phyloP scores from a whole-genome alignment of 92 coral and sea anemone species.

The Zoanthus sociatus region DNA sequence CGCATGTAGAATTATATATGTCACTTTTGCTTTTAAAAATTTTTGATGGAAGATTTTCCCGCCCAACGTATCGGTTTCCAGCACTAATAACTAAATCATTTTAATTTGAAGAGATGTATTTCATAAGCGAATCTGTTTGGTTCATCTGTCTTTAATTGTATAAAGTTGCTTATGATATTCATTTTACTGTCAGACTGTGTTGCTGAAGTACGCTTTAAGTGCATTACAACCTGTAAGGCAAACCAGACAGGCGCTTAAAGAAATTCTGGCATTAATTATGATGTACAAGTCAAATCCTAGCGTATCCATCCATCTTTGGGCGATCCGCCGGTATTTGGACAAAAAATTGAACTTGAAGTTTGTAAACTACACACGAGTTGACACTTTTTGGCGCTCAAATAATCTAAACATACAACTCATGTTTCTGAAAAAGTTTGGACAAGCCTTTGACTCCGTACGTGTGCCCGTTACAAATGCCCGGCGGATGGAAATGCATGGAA shows the following conservation, averaged over 20 bases:
- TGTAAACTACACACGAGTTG: not conserved
- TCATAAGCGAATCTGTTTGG: constrained; percentile 11
- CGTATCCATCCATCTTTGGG: not conserved
- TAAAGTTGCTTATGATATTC: not conserved
- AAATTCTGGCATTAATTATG: not conserved
- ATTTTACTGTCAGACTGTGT: constrained; percentile 14
- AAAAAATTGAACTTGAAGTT: not conserved
- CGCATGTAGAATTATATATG: constrained; percentile 7
- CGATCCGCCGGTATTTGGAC: constrained; percentile 2
- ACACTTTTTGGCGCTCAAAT: not conserved
- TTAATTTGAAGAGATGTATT: not conserved
- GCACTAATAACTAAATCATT: not conserved
- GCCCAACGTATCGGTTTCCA: constrained; percentile 24
- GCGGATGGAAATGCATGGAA: constrained; percentile 15
- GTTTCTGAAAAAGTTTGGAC: not conserved
- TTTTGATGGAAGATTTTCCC: constrained; percentile 24
- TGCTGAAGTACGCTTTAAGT: constrained; percentile 15
- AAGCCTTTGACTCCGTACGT: constrained; percentile 8
- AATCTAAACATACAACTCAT: constrained; percentile 7
- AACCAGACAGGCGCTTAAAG: constrained; percentile 11
- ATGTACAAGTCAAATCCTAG: not conserved
- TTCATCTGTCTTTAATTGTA: constrained; percentile 10
- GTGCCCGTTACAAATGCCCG: constrained; percentile 20
- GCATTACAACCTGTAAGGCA: constrained; percentile 8
- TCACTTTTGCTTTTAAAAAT: constrained; percentile 9